Evolutionary conservation across 92 coral and sea anemone genomes (phyloP).

Genomic region (Epizoanthus rinbou): DNA sequence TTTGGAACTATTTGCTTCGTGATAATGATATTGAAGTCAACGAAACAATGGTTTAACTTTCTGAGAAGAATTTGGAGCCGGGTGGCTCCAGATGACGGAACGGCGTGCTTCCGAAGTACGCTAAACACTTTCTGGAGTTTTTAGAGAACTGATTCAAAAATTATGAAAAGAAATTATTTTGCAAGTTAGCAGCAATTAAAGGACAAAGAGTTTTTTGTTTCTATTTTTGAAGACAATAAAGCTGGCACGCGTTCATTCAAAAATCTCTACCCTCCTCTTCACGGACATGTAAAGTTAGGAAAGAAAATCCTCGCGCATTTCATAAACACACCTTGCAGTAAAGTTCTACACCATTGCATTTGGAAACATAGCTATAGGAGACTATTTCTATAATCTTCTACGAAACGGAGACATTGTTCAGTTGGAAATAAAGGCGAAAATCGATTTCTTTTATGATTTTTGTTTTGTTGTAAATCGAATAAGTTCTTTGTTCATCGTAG

Average conservation of each 20-base stretch:
- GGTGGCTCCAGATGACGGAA: background rate
- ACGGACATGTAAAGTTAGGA: no score
- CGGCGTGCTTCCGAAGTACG: background rate
- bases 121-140: background rate
- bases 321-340: no score
- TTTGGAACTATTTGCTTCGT: background rate
- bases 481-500: background rate
- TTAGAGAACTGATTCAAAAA: background rate
- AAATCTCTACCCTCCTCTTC: no score
- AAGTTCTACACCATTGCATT: background rate
- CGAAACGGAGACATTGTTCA: background rate
- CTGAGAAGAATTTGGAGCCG: no score
- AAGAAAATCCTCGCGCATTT: no score
- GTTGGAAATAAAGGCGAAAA: background rate
- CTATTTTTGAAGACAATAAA: background rate
- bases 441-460: slow-evolving; percentile 41
- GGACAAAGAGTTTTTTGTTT: slow-evolving; percentile 9
- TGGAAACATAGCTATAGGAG: background rate
- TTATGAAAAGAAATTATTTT: background rate
- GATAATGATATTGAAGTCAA: background rate
- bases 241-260: slow-evolving; percentile 19
- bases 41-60: background rate
- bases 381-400: background rate
- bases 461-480: background rate
- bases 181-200: background rate